Evolutionary conservation across 2,888 invertebrate genomes (phyloP).

Genomic region (Drosophila macrothrix): DNA sequence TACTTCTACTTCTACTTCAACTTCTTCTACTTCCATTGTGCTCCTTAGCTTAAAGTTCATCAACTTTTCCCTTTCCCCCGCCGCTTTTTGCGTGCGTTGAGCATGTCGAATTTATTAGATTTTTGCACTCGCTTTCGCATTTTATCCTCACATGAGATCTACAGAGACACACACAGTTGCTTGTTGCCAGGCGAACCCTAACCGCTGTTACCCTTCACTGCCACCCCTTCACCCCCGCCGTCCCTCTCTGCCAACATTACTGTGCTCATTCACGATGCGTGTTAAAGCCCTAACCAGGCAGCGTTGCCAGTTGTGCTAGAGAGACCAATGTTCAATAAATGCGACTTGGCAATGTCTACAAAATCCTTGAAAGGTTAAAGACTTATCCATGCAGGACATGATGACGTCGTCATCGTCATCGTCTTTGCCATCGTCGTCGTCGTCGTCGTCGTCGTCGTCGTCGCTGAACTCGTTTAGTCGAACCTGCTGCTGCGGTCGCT

Average conservation of each 20-base stretch:
- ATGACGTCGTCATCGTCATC: conserved; percentile 30
- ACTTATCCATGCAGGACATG: conserved; percentile 75
- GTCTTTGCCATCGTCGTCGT: conserved; percentile 2
- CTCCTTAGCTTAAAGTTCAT: conserved; percentile 64
- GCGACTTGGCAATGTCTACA: conserved; percentile 60
- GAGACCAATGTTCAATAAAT: conserved; percentile 70
- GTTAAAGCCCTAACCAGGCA: conserved; percentile 17
- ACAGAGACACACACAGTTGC: conserved; percentile 42
- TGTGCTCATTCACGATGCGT: conserved; percentile 1
- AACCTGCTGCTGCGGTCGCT: conserved; percentile 78
- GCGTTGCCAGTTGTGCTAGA: conserved; percentile 42
- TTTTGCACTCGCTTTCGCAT: conserved; percentile 56
- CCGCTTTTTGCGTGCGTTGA: conserved; percentile 19
- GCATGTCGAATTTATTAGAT: conserved; percentile 61
- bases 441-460: conserved; percentile 19
- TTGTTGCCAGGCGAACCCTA: conserved; percentile 27
- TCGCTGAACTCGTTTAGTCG: conserved; percentile 71
- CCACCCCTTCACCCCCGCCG: neutral
- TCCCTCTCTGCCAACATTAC: neutral
- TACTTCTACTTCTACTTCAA: neutral
- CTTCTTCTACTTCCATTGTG: neutral
- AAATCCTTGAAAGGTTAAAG: conserved; percentile 84
- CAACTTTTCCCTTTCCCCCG: conserved; percentile 61
- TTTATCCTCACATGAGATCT: conserved; percentile 60
- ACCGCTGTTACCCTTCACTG: conserved; percentile 10